Conservation (phyloP, 2,113 vertebrate species). For the Phylloscopus whistleri region DNA sequence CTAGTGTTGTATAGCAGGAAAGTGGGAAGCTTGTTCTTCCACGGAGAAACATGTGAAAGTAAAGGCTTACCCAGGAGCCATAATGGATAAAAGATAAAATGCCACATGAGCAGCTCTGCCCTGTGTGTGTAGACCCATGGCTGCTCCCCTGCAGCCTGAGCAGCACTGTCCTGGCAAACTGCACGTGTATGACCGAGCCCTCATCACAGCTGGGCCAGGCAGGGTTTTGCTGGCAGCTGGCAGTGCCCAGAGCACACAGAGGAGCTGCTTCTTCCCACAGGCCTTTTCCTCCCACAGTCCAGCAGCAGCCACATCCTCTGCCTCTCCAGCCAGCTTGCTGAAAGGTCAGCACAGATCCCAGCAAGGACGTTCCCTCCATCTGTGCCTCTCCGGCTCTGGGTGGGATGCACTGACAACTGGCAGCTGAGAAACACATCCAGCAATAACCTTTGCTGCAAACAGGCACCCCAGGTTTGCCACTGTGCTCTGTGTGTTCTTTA, state of each 20-base stretch:
- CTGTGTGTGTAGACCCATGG: neutral
- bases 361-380: neutral
- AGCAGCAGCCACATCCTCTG: neutral
- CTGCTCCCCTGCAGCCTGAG: fast-evolving
- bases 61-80: neutral
- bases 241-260: neutral
- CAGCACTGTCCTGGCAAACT: neutral
- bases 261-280: neutral
- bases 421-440: neutral
- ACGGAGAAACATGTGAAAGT: neutral
- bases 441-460: neutral
- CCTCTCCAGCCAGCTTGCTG: neutral
- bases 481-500: neutral
- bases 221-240: fast-evolving
- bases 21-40: neutral
- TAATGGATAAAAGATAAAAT: neutral
- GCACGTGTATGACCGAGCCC: fast-evolving
- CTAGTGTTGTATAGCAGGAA: neutral
- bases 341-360: neutral
- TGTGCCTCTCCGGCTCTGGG: neutral
- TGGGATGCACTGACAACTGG: neutral
- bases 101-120: neutral
- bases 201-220: fast-evolving
- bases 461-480: neutral
- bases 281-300: neutral